phyloP scores from a whole-genome alignment of 2,797 vertebrate species.

The Manis crassicaudata region DNA sequence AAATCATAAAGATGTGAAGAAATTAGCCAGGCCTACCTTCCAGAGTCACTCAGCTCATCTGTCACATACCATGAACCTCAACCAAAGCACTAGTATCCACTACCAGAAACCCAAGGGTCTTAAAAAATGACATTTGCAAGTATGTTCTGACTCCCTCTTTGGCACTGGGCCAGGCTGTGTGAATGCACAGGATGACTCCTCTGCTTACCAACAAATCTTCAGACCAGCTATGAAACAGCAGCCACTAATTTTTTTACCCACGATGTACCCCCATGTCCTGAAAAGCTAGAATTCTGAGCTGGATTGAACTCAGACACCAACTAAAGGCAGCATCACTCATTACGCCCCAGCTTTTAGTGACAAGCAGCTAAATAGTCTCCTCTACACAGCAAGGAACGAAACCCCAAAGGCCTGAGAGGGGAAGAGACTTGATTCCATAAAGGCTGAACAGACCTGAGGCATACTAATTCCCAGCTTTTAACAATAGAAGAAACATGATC shows the following conservation, averaged over 20 bases:
- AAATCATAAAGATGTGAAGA: neutral
- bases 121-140: neutral
- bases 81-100: neutral
- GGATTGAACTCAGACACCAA: neutral
- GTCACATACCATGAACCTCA: neutral
- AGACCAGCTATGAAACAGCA: neutral
- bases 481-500: conserved; percentile 15
- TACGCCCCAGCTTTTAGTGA: neutral
- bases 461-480: conserved; percentile 32
- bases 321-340: neutral
- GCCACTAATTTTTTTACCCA: neutral
- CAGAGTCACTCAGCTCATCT: neutral
- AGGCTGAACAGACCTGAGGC: neutral
- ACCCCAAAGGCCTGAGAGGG: neutral
- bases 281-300: conserved; percentile 26
- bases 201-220: conserved; percentile 28
- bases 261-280: neutral
- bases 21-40: neutral
- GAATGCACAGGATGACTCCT: neutral
- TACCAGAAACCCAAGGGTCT: conserved; percentile 4
- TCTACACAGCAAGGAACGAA: neutral
- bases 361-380: neutral
- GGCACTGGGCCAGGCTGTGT: neutral
- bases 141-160: neutral
- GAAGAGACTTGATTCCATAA: neutral